phyloP scores from a whole-genome alignment of 2,797 vertebrate species.

The Sternarchorhynchus goeldii region DNA sequence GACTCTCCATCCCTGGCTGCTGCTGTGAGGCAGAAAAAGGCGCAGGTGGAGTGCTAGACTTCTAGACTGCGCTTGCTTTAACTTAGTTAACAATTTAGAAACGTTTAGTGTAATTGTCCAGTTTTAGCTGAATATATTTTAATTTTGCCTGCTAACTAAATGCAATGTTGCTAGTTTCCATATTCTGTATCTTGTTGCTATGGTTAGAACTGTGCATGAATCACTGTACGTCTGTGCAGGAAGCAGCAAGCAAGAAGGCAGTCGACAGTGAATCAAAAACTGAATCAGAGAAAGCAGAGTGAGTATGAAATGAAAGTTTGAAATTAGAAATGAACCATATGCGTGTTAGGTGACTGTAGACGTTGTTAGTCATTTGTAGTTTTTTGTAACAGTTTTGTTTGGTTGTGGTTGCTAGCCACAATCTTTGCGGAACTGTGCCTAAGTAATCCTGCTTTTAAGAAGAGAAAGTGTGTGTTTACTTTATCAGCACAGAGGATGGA shows the following conservation, averaged over 20 bases:
- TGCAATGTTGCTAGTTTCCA: too few relatives aligned
- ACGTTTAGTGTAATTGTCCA: too few relatives aligned
- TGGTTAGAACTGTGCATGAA: background rate
- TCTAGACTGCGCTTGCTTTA: background rate
- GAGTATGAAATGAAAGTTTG: conserved; percentile 67
- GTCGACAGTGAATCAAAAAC: conserved; percentile 80
- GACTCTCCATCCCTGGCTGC: conserved; percentile 87
- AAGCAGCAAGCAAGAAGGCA: conserved; percentile 83
- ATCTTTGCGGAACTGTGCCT: too few relatives aligned
- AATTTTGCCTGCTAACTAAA: too few relatives aligned
- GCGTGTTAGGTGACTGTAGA: background rate
- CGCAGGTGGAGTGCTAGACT: conserved; percentile 76
- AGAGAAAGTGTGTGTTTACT: conserved; percentile 14
- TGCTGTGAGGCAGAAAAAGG: conserved; percentile 87
- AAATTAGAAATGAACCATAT: background rate
- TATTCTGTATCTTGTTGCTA: background rate
- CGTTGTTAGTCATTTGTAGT: background rate
- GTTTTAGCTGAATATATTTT: too few relatives aligned
- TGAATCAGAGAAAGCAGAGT: conserved; percentile 96
- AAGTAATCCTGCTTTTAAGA: too few relatives aligned
- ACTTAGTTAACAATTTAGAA: too few relatives aligned
- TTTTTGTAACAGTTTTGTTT: background rate
- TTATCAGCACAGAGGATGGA: conserved; percentile 86
- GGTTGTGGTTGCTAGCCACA: too few relatives aligned
- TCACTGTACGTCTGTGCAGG: conserved; percentile 55